phyloP scores from a whole-genome alignment of 1,140 invertebrate genomes.

The Brachionus paranguensis region DNA sequence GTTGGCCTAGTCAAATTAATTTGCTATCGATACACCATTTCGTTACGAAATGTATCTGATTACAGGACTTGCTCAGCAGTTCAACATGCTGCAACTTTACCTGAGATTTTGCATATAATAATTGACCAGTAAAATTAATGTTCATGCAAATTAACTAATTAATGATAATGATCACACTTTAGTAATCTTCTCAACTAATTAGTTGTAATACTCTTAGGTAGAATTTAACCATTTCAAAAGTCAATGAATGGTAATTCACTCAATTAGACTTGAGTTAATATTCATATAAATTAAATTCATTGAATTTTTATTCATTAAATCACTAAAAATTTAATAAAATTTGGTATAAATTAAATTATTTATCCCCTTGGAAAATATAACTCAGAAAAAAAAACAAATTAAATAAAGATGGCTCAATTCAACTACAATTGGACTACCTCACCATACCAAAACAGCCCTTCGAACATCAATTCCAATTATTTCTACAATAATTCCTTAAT shows the following conservation, averaged over 20 bases:
- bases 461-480: not conserved
- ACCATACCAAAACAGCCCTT: not conserved
- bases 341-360: not conserved
- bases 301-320: slow-evolving; percentile 4
- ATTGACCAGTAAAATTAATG: not conserved
- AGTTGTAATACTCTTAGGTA: slow-evolving; percentile 18
- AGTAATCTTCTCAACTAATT: slow-evolving; percentile 36
- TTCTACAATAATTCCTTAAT: not conserved
- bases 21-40: slow-evolving; percentile 8
- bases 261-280: not conserved
- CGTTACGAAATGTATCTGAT: not conserved
- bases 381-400: not conserved
- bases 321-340: not conserved
- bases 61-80: not conserved
- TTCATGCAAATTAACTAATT: slow-evolving; percentile 27
- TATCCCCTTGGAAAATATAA: too few relatives aligned
- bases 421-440: not conserved
- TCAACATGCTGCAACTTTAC: slow-evolving; percentile 14
- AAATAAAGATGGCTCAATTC: not conserved
- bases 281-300: slow-evolving; percentile 3
- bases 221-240: not conserved
- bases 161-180: slow-evolving; percentile 38
- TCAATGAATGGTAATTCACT: not conserved
- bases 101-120: not conserved
- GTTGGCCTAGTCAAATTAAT: not conserved